Evolutionary conservation across 2,888 invertebrate species (phyloP), one percentile per base, ranked within the genome.

Genomic region (Zygogramma bicolorata): DNA sequence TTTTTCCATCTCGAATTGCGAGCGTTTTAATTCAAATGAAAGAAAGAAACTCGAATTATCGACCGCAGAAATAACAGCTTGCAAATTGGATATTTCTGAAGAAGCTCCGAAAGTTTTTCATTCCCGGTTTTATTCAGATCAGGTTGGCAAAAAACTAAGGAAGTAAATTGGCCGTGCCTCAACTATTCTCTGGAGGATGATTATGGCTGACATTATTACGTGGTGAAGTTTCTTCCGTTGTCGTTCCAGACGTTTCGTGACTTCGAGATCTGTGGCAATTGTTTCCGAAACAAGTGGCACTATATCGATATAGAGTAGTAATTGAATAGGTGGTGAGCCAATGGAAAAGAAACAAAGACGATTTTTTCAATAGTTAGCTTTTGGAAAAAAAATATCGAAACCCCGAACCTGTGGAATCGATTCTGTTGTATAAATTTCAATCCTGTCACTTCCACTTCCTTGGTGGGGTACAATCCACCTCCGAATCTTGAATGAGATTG

Each of bases 141-240:
- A 79, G 79, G 79, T 79, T 74, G 76, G 76, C 78, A 73, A 74
- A 74, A 73, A 75, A 75, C 66, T 59, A 68, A 61, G 67, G 75
- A 76, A 75, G 74, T 74, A 80, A 80, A 80, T 80, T 77, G 80
- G 77, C 70, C 68, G 75, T 76, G 73, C 73, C 78, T 68, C 68
- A 78, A 78, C 77, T 76, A 75, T 75, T 68, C 80, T 77, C 81
- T 20, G 58, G 66, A 74, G 80, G 74, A 80, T 77, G 80, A 81
- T 81, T 80, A 81, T 79, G 80, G 79, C 78, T 78, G 79, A 80
- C 79, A 79, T 80, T 80, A 79, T 79, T 77, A 81, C 80, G 80
- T 79, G 79, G 80, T 78, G 79, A 81, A 80, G 80, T 81, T 80
- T 76, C 80, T 77, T 79, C 78, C 65, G 61, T 72, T 70, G 63